Base-by-base conservation (phyloP, 2,888 invertebrate genomes). In the Sarcophaga carnaria region DNA sequence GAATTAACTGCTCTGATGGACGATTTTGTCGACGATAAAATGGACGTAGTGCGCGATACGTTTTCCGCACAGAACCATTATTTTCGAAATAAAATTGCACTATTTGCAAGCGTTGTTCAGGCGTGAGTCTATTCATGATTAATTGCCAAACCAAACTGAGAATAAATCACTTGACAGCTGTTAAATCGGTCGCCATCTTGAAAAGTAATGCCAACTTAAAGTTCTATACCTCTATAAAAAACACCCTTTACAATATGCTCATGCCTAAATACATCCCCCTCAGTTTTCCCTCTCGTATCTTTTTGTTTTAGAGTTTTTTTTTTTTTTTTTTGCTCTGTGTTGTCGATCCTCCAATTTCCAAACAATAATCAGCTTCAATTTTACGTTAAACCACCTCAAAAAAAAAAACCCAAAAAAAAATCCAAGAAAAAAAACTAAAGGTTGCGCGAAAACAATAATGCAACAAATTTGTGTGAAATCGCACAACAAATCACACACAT, bases 391-490 rank as follows among this genome's bases (percentile, higher is more conserved):
- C 80, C 77, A 77, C 77, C 74, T 54, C 54, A 14, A 64, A 54
- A 54, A 76, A 47, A 78, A 78, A 49, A 0, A 4, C 17, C 54
- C 2, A 54, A 54, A 54, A 54, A 54, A 54, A 17, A 54, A 54
- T 14, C 12, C 54, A 54, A n/a, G 72, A 69, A 77, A 20, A 72
- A 78, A 75, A 86, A 62, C 17, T 82, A 81, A 87, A 87, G 87
- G 87, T 84, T 87, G 87, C 84, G 88, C 86, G 88, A 88, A 88
- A 88, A 88, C 88, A 86, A 88, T 88, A 87, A 88, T 88, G 79
- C 88, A 88, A 87, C 87, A 87, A 87, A 88, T 88, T 88, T 88
- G 88, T 88, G 86, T 88, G 88, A 88, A 86, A 84, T 88, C 86
- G 80, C 86, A 87, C 87, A 87, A 82, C 84, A 88, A 87, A 88